These are phyloP conservation scores for Vanessa cardui DNA, from an alignment of 2,888 invertebrate genomes.

Conservation along the genomic window DNA sequence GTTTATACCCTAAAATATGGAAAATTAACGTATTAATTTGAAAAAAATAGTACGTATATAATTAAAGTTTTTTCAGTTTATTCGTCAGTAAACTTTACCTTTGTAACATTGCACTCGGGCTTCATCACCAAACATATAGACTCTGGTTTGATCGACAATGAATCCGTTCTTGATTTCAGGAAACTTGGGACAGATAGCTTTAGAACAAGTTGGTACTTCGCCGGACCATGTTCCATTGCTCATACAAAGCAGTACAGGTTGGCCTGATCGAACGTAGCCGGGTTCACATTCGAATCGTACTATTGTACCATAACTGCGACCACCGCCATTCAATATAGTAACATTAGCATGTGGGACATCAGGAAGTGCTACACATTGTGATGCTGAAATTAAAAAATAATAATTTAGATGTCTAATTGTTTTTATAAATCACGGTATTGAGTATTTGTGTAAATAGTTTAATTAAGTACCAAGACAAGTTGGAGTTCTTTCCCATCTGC, in stretches of 20 bases:
- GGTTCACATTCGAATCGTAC: conserved; percentile 96
- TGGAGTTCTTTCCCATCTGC: conserved; percentile 96
- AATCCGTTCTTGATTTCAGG: conserved; percentile 94
- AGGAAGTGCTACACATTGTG: conserved; percentile 93
- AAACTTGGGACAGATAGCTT: conserved; percentile 87
- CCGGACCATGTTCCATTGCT: conserved; percentile 98
- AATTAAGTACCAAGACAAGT: conserved; percentile 89
- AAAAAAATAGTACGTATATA: neutral
- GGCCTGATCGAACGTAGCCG: conserved; percentile 93
- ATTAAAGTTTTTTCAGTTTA: neutral
- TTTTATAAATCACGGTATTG: neutral
- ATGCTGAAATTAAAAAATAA: conserved; percentile 81
- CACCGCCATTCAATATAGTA: conserved; percentile 93
- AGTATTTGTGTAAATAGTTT: neutral
- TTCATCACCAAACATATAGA: conserved; percentile 94
- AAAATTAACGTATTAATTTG: neutral
- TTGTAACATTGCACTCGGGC: conserved; percentile 95
- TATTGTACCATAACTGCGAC: conserved; percentile 96
- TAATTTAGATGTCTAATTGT: conserved; percentile 1
- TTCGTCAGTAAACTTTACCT: conserved; percentile 54
- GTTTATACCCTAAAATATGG: conserved; percentile 86
- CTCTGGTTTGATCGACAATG: conserved; percentile 88
- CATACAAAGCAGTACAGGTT: conserved; percentile 96
- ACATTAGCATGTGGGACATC: conserved; percentile 95
- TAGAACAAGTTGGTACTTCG: conserved; percentile 92